Conservation (phyloP, 2,113 vertebrate species). For the Baryphthengus martii region DNA sequence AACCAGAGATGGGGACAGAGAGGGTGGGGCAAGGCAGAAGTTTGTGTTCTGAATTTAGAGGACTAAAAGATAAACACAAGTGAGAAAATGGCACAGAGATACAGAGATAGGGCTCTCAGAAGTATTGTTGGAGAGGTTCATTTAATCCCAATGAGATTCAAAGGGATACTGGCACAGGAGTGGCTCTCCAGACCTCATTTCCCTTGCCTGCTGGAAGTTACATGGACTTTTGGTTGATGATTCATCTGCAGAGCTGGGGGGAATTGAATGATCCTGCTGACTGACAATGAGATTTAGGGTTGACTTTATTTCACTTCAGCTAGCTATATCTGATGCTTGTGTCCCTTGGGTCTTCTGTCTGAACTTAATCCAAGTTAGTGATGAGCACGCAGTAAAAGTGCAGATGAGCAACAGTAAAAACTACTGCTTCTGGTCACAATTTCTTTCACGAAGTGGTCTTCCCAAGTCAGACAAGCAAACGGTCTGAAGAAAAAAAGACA, state of each 20-base stretch:
- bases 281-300: background rate
- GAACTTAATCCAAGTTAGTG: background rate
- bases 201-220: background rate
- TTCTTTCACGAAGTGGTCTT: background rate
- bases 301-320: background rate
- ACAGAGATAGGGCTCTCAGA: background rate
- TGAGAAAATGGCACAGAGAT: conserved; percentile 3
- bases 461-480: background rate
- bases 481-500: background rate
- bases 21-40: background rate
- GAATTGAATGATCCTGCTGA: conserved; percentile 4
- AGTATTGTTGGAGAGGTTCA: conserved; percentile 6
- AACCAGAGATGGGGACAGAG: background rate
- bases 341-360: background rate
- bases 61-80: conserved; percentile 29
- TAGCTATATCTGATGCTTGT: background rate
- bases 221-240: background rate
- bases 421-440: too few species aligned
- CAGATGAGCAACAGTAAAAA: too few species aligned
- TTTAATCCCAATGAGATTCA: conserved; percentile 37
- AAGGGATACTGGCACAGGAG: background rate
- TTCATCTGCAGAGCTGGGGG: background rate
- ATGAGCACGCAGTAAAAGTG: too few species aligned
- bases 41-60: conserved; percentile 15
- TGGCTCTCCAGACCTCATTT: background rate